A percentile compares a stretch with the other conserved stretches of the same genome.
phyloP scores from a whole-genome alignment of 2,113 vertebrate species.

The human (Homo sapiens) region GRCh38 chr14:42047001-42047500 shows the following conservation, averaged over 20 bases:
- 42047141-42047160: not conserved
- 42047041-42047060: not conserved
- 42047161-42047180: not conserved
- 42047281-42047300: not conserved
- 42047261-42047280: not conserved
- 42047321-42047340: not conserved
- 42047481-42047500: not conserved
- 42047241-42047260: not conserved
- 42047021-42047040: not conserved
- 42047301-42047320: not conserved
- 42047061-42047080: accelerated
- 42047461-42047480: not conserved
- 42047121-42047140: accelerated
- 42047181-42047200: not conserved
- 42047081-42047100: accelerated
- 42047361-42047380: not conserved
- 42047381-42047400: not conserved
- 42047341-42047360: not conserved
- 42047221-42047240: not conserved
- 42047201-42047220: not conserved
- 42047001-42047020: accelerated
- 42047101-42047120: not conserved
- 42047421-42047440: not conserved
- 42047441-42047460: not conserved
- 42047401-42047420: not conserved